Base-by-base conservation (phyloP, 2,888 invertebrate genomes). In the Globia sparganii region DNA sequence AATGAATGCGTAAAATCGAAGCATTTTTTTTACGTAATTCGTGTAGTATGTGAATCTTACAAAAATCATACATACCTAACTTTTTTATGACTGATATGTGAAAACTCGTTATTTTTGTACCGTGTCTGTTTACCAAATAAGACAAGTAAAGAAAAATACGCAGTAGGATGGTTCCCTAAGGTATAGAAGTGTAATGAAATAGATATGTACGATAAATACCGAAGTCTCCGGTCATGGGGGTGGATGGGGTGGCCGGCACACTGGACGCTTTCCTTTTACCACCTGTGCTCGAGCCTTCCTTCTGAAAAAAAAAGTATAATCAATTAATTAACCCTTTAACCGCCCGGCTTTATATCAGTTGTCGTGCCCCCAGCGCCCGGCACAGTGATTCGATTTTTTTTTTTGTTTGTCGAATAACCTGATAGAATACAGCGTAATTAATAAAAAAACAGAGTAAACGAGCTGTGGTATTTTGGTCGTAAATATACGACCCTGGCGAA, bases 171-270 rank as follows among this genome's bases (percentile, higher is more conserved):
- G 65, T 58, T 78, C 79, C 72, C 79, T 81, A 78, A 72, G 28
- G 65, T 77, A 77, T 71, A 81, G 2, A 70, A 77, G 72, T 77
- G 65, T 78, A 72, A 82, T 82, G 61, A 82, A 85, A 82, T 78
- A 82, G 84, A 85, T 84, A 84, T 84, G 84, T 85, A 84, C 86
- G 77, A 84, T 67, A 90, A 90, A 92, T 95, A 97, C 97, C 97
- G 92, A 97, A 97, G 91, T 97, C 97, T 46, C 97, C 97, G 72
- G 98, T 98, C 95, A 98, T 97, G 37, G 98, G 98, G 74, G 98
- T 98, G 81, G 98, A 98, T 28, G 98, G 98, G 31, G 98, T 98
- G 49, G 98, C 98, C 78, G 98, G 98, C 53, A 98, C 98, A 94
- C 98, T 98, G 88, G 98, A 98, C 25, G 98, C 98, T 97, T 98